These are phyloP conservation scores for Leucoptera coffeella DNA, from an alignment of 2,888 invertebrate genomes.

Conservation along the genomic window DNA sequence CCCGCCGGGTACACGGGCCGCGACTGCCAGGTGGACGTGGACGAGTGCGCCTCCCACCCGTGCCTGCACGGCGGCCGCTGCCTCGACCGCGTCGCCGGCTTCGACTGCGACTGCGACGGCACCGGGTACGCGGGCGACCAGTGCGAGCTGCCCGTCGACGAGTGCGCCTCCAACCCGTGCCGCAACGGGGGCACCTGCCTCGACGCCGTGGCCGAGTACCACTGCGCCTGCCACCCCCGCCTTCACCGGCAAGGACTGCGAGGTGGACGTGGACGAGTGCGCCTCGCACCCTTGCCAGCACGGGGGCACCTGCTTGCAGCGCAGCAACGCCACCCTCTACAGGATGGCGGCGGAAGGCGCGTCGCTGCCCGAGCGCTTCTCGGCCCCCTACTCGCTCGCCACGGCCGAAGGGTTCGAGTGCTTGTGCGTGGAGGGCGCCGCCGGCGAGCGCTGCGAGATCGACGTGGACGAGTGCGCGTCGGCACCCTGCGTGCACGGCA, in stretches of 20 bases:
- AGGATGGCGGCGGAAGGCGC: slow-evolving; percentile 26
- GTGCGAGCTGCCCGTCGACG: slow-evolving; percentile 79
- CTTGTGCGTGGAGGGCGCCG: slow-evolving; percentile 69
- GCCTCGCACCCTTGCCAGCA: slow-evolving; percentile 70
- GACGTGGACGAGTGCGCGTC: slow-evolving; percentile 83
- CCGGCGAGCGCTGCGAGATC: slow-evolving; percentile 72
- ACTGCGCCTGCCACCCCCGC: slow-evolving; percentile 67
- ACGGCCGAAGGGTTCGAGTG: too few relatives aligned
- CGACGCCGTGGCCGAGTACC: slow-evolving; percentile 76
- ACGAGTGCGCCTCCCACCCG: slow-evolving; percentile 66
- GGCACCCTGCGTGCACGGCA: slow-evolving; percentile 69
- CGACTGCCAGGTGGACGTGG: slow-evolving; percentile 73
- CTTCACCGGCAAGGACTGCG: slow-evolving; percentile 67
- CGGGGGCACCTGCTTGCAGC: slow-evolving; percentile 74
- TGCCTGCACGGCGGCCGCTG: slow-evolving; percentile 56
- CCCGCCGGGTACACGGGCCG: slow-evolving; percentile 72
- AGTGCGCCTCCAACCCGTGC: slow-evolving; percentile 74
- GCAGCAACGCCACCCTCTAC: slow-evolving; percentile 66
- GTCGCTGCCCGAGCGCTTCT: slow-evolving; percentile 32
- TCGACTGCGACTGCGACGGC: slow-evolving; percentile 70
- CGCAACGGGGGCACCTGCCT: slow-evolving; percentile 71
- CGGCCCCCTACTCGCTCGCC: too few relatives aligned
- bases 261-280: slow-evolving; percentile 76
- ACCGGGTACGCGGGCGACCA: slow-evolving; percentile 73
- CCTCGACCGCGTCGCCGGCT: slow-evolving; percentile 72